Evolutionary conservation across 2,113 vertebrate species (phyloP), one percentile per base, ranked within the genome.

Genomic region (Channa maculata): DNA sequence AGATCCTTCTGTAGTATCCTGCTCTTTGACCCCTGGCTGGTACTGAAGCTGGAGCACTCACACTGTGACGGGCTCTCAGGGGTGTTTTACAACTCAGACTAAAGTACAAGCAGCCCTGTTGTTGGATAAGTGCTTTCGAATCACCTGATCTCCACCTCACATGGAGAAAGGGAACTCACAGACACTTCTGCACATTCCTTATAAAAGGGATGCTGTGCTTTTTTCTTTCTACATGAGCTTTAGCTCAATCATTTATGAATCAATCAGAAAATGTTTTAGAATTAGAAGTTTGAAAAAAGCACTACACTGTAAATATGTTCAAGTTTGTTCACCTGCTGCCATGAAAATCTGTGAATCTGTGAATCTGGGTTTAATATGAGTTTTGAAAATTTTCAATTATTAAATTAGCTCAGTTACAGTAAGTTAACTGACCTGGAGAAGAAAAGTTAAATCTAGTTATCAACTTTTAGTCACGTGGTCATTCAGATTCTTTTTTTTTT

Each of bases 11-110:
- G 72, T 62, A 63, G 68, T 71, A 54, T 50, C 69, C 53, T 88
- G 78, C 65, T 44, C 85, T 90, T 82, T 92, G 80, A 91, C 87
- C 84, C 66, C 65, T 78, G 77, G 84, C 77, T 55, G 15, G 79
- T 66, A 79, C 81, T 74, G 76, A 80, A 68, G 68, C 87, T 83
- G 65, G 70, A 83, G 84, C 61, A 80, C 79, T 81, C 82, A 84
- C 80, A 78, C 83, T 49, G 80, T 79, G 89, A 88, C 74, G 59
- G 84, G 34, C 58, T 89, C 68, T 66, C 13, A 1, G 59, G 75
- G 50, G 77, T 65, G 65, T 75, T 89, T 92, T 86, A 91, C 81
- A 79, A 82, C 77, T 71, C 1, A 63, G 76, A 86, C 78, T 57
- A 82, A 89, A 89, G 82, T 57, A 55, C 46, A 33, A 72, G 71